Evolutionary conservation across 1,140 invertebrate genomes (phyloP), one percentile per base, ranked within the genome.

Genomic region (Pissodes strobi): DNA sequence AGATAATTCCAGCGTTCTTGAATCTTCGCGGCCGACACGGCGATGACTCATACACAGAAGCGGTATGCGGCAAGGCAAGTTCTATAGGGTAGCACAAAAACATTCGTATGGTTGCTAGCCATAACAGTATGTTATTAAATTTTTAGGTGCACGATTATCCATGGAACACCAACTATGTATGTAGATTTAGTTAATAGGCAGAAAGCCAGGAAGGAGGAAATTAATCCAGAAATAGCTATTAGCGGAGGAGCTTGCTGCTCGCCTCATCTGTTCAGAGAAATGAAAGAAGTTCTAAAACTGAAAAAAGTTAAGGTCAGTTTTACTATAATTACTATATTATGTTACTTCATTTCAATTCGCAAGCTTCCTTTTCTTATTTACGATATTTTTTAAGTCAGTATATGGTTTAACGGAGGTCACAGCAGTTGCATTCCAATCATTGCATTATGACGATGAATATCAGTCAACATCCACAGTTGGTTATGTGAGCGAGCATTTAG

Each of bases 111-210:
- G n/a, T n/a, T n/a, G n/a, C n/a, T n/a, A n/a, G n/a, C n/a, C n/a
- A n/a, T n/a, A n/a, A n/a, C n/a, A n/a, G n/a, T n/a, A n/a, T n/a
- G n/a, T n/a, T n/a, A n/a, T n/a, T n/a, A n/a, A n/a, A n/a, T n/a
- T 27, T 75, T 63, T 70, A 90, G 88, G 73, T 94, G 92, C 71
- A 88, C 87, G 1, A 75, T 90, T 4, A 77, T 92, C n/a, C 93
- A 90, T 70, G 96, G 96, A 6, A 97, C 95, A 0, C 97, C 96
- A 2, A 98, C 95, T 0, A 98, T 99, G 95, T 95, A 91, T 76
- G 89, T 97, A 49, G 94, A 98, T 76, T 82, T 93, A 53, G 70
- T 94, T 4, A 78, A 79, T 0, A 78, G 83, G 34, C 78, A 83
- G 25, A 79, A 82, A 48, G 76, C 80, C 25, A 70, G 69, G 34